Conservation (phyloP, 2,113 vertebrate genomes). For the Uria lomvia region DNA sequence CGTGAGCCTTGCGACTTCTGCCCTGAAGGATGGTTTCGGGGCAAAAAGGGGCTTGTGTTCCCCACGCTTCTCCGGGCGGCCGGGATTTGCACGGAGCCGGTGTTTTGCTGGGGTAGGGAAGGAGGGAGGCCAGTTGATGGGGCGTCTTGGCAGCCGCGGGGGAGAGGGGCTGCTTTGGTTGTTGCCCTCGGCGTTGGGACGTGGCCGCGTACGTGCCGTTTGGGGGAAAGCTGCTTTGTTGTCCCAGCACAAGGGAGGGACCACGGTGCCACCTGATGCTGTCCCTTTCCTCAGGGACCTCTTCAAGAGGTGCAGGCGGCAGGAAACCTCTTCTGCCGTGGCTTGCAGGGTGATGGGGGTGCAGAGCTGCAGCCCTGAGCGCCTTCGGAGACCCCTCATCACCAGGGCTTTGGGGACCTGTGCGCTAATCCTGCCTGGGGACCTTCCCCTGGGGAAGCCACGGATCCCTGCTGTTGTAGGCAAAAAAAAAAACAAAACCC, state of each 20-base stretch:
- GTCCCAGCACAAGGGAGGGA: accelerated
- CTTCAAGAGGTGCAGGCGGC: accelerated
- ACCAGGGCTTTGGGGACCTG: accelerated
- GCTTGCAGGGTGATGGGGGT: not conserved
- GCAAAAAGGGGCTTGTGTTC: not conserved
- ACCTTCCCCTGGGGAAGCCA: no score
- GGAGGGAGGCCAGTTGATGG: accelerated
- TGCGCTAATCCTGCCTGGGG: not conserved
- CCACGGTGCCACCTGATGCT: accelerated
- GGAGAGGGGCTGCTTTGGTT: not conserved
- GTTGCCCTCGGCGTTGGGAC: accelerated
- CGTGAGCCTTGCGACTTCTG: accelerated
- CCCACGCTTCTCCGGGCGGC: accelerated
- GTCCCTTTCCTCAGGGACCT: not conserved
- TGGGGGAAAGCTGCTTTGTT: no score
- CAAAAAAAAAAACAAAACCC: not conserved
- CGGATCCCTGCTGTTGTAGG: not conserved
- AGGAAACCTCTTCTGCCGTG: not conserved
- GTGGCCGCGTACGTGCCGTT: accelerated
- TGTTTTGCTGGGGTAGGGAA: accelerated
- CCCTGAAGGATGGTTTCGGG: not conserved
- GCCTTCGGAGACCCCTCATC: not conserved
- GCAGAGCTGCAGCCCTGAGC: not conserved
- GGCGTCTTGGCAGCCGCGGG: accelerated
- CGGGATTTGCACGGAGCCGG: accelerated